Evolutionary conservation across 1,140 invertebrate genomes (phyloP).

Genomic region (Lepidurus apus): DNA sequence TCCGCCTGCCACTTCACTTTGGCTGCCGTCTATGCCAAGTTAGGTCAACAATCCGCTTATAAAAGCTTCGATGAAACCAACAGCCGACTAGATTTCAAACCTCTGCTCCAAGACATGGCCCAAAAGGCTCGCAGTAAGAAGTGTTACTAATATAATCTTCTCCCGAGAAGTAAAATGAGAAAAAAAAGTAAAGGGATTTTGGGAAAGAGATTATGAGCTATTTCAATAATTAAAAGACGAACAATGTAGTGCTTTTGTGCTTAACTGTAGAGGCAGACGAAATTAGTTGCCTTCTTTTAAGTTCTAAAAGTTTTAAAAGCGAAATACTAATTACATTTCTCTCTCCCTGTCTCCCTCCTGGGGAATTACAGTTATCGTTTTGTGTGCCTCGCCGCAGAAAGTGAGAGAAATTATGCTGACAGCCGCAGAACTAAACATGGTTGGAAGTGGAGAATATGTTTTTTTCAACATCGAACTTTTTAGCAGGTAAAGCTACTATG

Average conservation of each 20-base stretch:
- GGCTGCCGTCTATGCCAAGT: slow-evolving; percentile 60
- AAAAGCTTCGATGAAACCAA: slow-evolving; percentile 54
- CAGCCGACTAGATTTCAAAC: slow-evolving; percentile 49
- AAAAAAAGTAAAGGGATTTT: not conserved
- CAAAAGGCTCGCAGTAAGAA: slow-evolving; percentile 72
- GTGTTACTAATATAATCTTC: slow-evolving; percentile 35
- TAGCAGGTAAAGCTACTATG: slow-evolving; percentile 68
- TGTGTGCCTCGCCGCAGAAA: slow-evolving; percentile 83
- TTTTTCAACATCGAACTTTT: slow-evolving; percentile 97
- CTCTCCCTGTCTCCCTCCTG: slow-evolving; percentile 46
- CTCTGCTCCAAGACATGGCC: slow-evolving; percentile 58
- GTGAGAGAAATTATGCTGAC: slow-evolving; percentile 83
- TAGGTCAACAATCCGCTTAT: slow-evolving; percentile 57
- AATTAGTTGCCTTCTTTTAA: slow-evolving; percentile 3
- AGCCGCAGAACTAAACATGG: slow-evolving; percentile 86
- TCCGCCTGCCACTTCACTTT: slow-evolving; percentile 68
- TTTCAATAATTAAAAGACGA: too few species aligned
- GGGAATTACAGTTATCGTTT: slow-evolving; percentile 71
- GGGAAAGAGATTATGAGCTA: not conserved
- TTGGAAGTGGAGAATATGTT: slow-evolving; percentile 91
- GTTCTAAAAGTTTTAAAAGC: not conserved
- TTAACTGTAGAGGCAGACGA: not conserved
- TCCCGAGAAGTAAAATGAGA: not conserved
- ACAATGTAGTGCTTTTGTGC: not conserved
- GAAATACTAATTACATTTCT: slow-evolving; percentile 33